Conservation (phyloP, 2,113 vertebrate species). For the Pimephales promelas region DNA sequence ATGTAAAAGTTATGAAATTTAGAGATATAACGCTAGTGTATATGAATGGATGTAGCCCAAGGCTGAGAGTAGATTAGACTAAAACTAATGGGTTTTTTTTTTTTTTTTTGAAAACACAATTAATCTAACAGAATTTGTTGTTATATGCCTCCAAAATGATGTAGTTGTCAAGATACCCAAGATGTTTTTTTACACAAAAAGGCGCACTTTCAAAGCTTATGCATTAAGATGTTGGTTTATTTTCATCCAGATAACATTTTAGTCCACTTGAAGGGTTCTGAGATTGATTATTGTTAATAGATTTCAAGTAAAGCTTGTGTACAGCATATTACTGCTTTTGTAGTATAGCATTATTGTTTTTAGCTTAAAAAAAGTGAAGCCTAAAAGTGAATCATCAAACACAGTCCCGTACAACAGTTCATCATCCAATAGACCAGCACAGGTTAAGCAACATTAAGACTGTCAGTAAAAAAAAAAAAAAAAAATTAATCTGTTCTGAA, state of each 20-base stretch:
- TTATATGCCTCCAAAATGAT: neutral
- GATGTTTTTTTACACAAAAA: neutral
- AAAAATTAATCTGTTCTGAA: too few relatives aligned
- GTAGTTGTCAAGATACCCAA: neutral
- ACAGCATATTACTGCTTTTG: neutral
- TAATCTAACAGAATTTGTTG: neutral
- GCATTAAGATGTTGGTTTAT: neutral
- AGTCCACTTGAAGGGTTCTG: neutral
- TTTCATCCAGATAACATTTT: neutral
- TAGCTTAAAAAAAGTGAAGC: neutral
- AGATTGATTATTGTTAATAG: neutral
- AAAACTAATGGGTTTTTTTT: neutral
- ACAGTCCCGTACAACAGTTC: too few relatives aligned
- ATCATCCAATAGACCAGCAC: too few relatives aligned
- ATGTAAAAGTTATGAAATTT: neutral
- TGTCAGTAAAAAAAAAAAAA: too few relatives aligned
- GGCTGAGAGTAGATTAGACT: neutral
- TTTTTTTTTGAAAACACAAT: constrained; percentile 8
- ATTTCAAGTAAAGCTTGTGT: neutral
- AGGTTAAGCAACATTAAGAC: too few relatives aligned
- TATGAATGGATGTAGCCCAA: constrained; percentile 1
- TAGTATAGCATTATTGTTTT: neutral
- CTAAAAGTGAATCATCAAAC: neutral
- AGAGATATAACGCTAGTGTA: neutral
- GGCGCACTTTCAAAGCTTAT: neutral